phyloP scores from a whole-genome alignment of 2,797 vertebrate genomes.

The Rhodeus uyekii region DNA sequence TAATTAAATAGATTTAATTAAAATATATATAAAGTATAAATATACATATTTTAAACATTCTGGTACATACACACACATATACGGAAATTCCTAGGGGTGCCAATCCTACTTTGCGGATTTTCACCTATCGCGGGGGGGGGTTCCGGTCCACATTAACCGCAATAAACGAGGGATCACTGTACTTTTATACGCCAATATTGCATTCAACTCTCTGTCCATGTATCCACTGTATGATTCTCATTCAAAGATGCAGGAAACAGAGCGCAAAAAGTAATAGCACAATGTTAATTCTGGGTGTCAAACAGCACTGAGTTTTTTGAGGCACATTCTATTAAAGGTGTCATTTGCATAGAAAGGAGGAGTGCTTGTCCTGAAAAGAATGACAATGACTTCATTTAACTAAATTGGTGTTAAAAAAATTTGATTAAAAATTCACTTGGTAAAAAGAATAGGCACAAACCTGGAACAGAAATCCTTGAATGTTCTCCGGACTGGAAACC shows the following conservation, averaged over 20 bases:
- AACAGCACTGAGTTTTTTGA: neutral
- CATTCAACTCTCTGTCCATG: too few species aligned
- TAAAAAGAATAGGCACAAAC: too few species aligned
- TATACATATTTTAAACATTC: too few species aligned
- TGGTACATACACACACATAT: too few species aligned
- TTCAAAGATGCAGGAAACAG: neutral
- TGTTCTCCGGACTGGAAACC: conserved; percentile 88
- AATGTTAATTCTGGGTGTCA: neutral
- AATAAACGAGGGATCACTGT: too few species aligned
- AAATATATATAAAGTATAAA: too few species aligned
- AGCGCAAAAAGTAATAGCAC: neutral
- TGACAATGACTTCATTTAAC: neutral
- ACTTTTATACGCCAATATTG: neutral
- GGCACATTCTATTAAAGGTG: neutral
- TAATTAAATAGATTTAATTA: too few species aligned
- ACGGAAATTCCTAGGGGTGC: too few species aligned
- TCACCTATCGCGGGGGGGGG: too few species aligned
- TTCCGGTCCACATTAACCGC: too few species aligned
- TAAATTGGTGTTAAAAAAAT: neutral
- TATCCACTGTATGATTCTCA: neutral
- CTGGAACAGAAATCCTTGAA: conserved; percentile 92
- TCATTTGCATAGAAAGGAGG: neutral
- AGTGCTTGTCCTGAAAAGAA: neutral
- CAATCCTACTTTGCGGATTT: too few species aligned
- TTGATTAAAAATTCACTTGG: too few species aligned